These are phyloP conservation scores for Budorcas taxicolor DNA, from an alignment of 2,113 vertebrate species.

Conservation along the genomic window DNA sequence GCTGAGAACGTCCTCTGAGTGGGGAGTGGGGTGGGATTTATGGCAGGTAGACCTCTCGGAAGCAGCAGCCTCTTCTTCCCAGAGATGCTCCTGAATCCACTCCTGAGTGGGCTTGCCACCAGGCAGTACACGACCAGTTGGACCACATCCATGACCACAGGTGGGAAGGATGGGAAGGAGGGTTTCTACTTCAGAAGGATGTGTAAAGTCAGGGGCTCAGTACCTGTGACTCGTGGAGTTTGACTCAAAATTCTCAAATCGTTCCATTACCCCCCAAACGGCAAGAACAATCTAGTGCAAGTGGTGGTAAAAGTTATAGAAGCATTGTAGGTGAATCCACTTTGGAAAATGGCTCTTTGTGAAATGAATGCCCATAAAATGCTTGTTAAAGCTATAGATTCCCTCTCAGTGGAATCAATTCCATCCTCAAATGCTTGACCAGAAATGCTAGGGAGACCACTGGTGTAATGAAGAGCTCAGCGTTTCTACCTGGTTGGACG, in stretches of 20 bases:
- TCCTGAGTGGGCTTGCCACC: background rate
- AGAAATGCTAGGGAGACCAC: background rate
- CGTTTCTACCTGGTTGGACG: background rate
- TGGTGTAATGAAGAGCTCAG: background rate
- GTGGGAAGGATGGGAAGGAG: background rate
- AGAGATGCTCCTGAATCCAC: no score
- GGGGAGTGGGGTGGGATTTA: background rate
- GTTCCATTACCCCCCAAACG: background rate
- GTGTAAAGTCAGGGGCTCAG: background rate
- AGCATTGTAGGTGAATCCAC: background rate
- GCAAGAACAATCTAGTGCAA: background rate
- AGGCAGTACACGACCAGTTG: background rate
- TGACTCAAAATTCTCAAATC: background rate
- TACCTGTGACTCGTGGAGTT: background rate
- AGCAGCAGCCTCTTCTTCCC: background rate
- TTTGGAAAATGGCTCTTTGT: background rate
- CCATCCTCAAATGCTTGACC: background rate
- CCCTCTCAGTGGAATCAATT: background rate
- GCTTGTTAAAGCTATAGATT: background rate
- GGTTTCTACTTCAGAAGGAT: background rate
- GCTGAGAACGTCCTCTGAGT: background rate
- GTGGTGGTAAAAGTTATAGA: background rate
- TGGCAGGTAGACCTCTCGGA: background rate
- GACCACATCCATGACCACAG: background rate
- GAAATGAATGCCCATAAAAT: background rate